Percentiles rank a stretch among this genome's conserved stretches.
Evolutionary conservation across 2,113 vertebrate genomes (phyloP).

Genomic region (Tringa solitaria): DNA sequence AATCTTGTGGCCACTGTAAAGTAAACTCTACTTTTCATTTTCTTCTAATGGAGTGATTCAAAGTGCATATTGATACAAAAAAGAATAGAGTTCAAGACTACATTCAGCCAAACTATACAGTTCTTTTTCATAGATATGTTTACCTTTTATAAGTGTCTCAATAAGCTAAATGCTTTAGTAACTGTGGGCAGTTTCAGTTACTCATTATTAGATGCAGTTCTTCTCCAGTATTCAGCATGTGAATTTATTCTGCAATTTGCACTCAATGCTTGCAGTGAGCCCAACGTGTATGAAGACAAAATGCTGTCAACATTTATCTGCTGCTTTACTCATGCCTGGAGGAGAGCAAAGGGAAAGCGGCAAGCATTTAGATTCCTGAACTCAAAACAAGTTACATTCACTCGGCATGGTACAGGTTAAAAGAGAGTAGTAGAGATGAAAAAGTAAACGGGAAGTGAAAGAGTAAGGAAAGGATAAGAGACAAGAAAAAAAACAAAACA

Average conservation of each 20-base stretch:
- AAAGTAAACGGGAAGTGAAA: background rate
- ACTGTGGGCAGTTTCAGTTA: background rate
- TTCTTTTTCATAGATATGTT: background rate
- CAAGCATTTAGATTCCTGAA: conserved; percentile 10
- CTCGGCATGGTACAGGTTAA: background rate
- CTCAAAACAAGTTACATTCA: conserved; percentile 4
- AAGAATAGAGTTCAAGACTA: background rate
- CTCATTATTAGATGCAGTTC: conserved; percentile 30
- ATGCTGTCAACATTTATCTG: conserved; percentile 33
- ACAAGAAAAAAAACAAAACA: rapidly evolving
- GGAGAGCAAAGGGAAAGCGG: conserved; percentile 32
- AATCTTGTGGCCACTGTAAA: background rate
- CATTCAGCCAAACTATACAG: background rate
- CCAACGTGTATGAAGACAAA: conserved; percentile 15
- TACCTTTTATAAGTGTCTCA: background rate
- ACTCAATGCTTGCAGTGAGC: background rate
- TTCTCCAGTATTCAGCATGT: background rate
- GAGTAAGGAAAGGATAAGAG: background rate
- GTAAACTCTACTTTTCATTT: background rate
- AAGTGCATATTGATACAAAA: background rate
- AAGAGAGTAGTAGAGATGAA: background rate
- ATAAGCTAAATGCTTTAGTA: background rate
- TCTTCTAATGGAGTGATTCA: background rate
- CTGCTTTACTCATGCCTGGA: conserved; percentile 14
- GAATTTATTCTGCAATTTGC: conserved; percentile 35